phyloP scores from a whole-genome alignment of 1,140 invertebrate species.

The Eueides isabella region DNA sequence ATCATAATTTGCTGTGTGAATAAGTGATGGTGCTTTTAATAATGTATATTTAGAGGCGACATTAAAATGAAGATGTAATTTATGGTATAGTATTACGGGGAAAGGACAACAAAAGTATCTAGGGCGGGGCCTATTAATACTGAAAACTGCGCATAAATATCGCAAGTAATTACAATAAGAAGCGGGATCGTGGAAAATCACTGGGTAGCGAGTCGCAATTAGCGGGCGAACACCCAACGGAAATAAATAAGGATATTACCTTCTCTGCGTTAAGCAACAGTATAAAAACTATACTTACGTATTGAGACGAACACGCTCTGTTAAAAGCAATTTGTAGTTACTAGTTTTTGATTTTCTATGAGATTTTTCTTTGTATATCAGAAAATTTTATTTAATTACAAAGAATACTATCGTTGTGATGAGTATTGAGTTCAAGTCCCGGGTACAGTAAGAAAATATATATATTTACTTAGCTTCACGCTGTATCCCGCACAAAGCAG shows the following conservation, averaged over 20 bases:
- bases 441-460: too few relatives aligned
- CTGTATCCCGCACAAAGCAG: too few relatives aligned
- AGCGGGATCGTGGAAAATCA: constrained; percentile 77
- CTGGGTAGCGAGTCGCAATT: constrained; percentile 73
- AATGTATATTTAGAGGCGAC: constrained; percentile 34
- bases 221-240: constrained; percentile 73
- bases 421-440: too few relatives aligned
- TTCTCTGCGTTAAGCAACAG: constrained; percentile 55
- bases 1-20: constrained; percentile 44
- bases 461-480: too few relatives aligned
- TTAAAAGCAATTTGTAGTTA: constrained; percentile 38
- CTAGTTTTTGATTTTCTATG: constrained; percentile 6
- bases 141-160: constrained; percentile 69
- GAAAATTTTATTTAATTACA: not conserved
- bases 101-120: constrained; percentile 44
- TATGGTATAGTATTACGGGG: constrained; percentile 38
- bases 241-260: constrained; percentile 81
- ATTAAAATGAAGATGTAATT: constrained; percentile 41
- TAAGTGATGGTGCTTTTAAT: constrained; percentile 40
- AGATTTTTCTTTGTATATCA: not conserved
- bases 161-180: constrained; percentile 76
- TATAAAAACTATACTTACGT: constrained; percentile 72
- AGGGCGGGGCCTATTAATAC: constrained; percentile 51
- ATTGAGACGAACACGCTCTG: constrained; percentile 41
- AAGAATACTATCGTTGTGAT: too few relatives aligned